These are phyloP conservation scores for Procavia capensis DNA, from an alignment of 2,113 vertebrate species.

Conservation along the genomic window DNA sequence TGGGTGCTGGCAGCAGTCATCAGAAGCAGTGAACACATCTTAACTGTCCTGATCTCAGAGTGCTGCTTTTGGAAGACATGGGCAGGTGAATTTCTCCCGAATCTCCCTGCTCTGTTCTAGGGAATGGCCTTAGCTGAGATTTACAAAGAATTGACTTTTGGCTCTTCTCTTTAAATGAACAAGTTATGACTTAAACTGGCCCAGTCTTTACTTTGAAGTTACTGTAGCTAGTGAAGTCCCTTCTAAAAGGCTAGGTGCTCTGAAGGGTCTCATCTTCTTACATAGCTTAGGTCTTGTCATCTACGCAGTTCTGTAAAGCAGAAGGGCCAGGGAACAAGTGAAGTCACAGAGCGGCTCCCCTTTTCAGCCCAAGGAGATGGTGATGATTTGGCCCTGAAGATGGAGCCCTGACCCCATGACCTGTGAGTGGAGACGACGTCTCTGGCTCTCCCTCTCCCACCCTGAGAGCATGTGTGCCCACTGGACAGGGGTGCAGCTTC, in stretches of 20 bases:
- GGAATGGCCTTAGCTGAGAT: not conserved
- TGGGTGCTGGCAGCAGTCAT: not conserved
- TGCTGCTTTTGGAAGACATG: constrained; percentile 1
- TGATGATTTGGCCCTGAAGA: not conserved
- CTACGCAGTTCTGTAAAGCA: constrained; percentile 60
- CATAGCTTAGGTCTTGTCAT: not conserved
- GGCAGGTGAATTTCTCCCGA: not conserved
- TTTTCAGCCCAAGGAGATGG: not conserved
- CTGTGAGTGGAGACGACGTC: not conserved
- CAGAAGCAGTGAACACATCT: not conserved
- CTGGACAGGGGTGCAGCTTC: constrained; percentile 65
- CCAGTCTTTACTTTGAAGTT: constrained; percentile 24
- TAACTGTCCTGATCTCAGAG: not conserved
- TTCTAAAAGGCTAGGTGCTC: not conserved
- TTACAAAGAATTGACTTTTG: not conserved
- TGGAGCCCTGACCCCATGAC: not conserved
- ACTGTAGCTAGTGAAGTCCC: not conserved
- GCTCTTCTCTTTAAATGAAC: constrained; percentile 11
- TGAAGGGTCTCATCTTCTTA: not conserved
- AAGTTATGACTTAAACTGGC: constrained; percentile 10
- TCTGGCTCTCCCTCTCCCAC: not conserved
- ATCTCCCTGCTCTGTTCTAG: constrained; percentile 34
- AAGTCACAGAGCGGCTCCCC: not conserved
- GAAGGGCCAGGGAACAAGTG: not conserved
- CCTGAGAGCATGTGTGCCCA: not conserved